Base-by-base conservation (phyloP, 2,888 invertebrate species). In the Osmoderma eremita region DNA sequence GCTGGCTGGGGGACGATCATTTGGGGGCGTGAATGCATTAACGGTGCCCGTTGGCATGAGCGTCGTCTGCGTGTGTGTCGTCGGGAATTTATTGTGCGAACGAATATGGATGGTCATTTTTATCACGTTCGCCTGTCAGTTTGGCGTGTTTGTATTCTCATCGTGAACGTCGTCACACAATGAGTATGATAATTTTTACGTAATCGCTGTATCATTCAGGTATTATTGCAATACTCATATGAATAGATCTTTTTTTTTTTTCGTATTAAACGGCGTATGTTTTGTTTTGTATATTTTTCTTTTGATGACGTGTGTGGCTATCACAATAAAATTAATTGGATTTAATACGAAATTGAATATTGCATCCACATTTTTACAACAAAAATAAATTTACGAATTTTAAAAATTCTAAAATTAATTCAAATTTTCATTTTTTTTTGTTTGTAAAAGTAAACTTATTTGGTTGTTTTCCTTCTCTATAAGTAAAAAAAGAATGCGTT, bases 1-100 rank as follows among this genome's bases (percentile, higher is more conserved):
- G 38, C 18, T 38, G 36, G 53, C 53, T 36, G 10, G 41, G 45
- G 45, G 42, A 41, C 48, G 45, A 45, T 42, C 56, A 56, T 56
- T 36, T 61, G 36, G 45, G 58, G 58, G 58, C 30, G 58, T 61
- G 58, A 61, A 61, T 61, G 58, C 58, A 61, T 61, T 61, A 61
- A 61, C 45, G 30, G 58, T 48, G 36, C 58, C 38, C 30, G 30
- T 30, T 24, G 17, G 24, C 30, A 3, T 4, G 30, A 18, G 22
- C 36, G 36, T 42, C 36, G 24, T 56, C 22, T 39, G 54, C 42
- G 41, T 36, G 42, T 15, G 30, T 45, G 58, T 41, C 12, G 18
- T 17, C 20, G 48, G 12, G 22, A 45, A 61, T 61, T 30, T 61
- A 61, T 45, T 45, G 30, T 30, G 45, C 30, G 58, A 15, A 48